Percentiles rank a stretch among this genome's conserved stretches.
Conservation (phyloP, 2,888 invertebrate species). For the Chloroclysta siterata region DNA sequence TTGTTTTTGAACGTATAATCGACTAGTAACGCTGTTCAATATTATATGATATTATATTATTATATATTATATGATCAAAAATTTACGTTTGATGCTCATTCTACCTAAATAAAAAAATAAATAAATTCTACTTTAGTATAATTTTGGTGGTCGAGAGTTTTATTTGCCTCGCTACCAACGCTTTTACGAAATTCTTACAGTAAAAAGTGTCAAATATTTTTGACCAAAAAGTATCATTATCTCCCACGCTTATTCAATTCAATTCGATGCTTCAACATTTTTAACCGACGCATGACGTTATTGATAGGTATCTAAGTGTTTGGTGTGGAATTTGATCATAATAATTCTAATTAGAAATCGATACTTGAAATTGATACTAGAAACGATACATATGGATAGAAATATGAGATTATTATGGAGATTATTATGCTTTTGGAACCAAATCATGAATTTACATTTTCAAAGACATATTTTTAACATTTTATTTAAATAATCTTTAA, state of each 20-base stretch:
- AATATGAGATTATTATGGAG: constrained; percentile 3
- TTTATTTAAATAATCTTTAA: too few species aligned
- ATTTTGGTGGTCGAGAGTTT: background rate
- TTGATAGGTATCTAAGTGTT: constrained; percentile 21
- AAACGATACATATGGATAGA: constrained; percentile 8
- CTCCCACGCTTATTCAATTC: constrained; percentile 25
- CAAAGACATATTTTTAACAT: too few species aligned
- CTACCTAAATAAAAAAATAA: background rate
- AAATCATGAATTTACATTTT: too few species aligned
- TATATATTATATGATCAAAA: background rate
- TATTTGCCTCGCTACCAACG: background rate
- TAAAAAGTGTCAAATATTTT: background rate
- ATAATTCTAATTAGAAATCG: constrained; percentile 21
- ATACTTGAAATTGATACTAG: constrained; percentile 9
- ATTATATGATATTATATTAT: background rate
- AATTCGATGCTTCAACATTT: constrained; percentile 11
- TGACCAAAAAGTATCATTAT: constrained; percentile 1
- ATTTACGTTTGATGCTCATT: background rate
- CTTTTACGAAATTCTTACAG: constrained; percentile 1
- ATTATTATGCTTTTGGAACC: constrained; percentile 1
- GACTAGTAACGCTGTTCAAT: background rate
- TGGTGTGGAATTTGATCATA: constrained; percentile 26
- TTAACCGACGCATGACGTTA: constrained; percentile 22
- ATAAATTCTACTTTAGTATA: background rate
- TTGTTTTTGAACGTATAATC: constrained; percentile 10